Base-by-base conservation (phyloP, 1,140 invertebrate genomes). In the Cydia amplana region DNA sequence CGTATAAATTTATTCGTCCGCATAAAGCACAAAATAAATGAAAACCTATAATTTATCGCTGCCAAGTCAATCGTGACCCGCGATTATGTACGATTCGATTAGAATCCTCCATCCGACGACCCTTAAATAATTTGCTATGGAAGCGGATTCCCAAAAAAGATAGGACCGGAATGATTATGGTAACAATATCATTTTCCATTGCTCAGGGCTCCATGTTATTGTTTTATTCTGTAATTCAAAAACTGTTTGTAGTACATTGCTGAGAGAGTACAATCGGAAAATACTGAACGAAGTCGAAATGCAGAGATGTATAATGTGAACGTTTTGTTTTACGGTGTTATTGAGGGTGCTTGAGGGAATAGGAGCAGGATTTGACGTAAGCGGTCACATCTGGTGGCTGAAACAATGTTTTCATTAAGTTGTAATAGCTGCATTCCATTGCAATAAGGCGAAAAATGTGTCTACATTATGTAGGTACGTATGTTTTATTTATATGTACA, bases 171-270 rank as follows among this genome's bases (percentile, higher is more conserved):
- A 70, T 70, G 65, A 70, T 70, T 70, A 70, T 70, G 32, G 65
- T 36, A 32, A 70, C 65, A 70, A 70, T 70, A 70, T 70, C 65
- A 70, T 70, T 70, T 70, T 43, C 65, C 65, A 36, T 70, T 43
- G 32, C 65, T 43, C 65, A 43, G 65, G 20, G 32, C 65, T 10
- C 65, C 16, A 20, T 60, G 9, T 51, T 70, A 40, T n/a, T 32
- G 32, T n/a, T 36, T 70, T 70, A 10, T 36, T 18, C 28, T 16
- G 65, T 18, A 70, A 70, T 18, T 43, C 28, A 7, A 20, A 43
- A 18, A 0, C 32, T 36, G 65, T 70, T 70, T 40, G 16, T 36
- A 40, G 16, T 70, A 40, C 65, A 70, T 70, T 70, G 32, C 65
- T 18, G 32, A 18, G 4, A 2, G 2, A 70, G 4, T 6, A 7